Conservation (phyloP, 2,113 vertebrate species). For the Neofelis nebulosa region DNA sequence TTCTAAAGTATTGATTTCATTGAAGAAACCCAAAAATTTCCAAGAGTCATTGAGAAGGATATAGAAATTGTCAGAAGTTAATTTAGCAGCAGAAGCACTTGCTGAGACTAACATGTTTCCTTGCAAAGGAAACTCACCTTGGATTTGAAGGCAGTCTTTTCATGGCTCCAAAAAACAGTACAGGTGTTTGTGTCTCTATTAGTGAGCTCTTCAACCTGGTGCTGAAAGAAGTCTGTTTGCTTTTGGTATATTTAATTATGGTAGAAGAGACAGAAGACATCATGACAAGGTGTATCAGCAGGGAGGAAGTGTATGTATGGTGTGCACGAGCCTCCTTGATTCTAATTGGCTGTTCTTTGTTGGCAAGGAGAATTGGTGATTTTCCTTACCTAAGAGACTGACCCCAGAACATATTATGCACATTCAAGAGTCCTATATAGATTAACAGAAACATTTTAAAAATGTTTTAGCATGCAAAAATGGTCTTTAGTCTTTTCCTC, state of each 20-base stretch:
- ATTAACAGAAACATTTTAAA: neutral
- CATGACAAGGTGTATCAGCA: neutral
- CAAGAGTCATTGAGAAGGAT: conserved; percentile 58
- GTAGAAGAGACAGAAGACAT: neutral
- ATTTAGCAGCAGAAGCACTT: conserved; percentile 58
- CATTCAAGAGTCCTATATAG: neutral
- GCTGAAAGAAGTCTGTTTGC: conserved; percentile 20
- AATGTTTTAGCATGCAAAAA: neutral
- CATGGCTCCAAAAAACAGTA: neutral
- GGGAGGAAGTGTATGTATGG: neutral
- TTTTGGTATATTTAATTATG: neutral
- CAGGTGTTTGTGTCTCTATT: conserved; percentile 54
- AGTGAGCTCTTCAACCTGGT: conserved; percentile 61
- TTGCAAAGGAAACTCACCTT: conserved; percentile 73
- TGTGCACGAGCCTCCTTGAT: neutral
- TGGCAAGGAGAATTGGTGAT: neutral
- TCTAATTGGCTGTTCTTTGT: neutral
- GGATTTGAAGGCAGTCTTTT: conserved; percentile 58
- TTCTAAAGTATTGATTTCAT: conserved; percentile 59
- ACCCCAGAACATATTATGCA: neutral
- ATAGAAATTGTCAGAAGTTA: conserved; percentile 71
- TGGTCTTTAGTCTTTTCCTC: neutral
- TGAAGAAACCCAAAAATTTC: conserved; percentile 62
- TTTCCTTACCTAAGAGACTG: neutral
- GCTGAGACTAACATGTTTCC: conserved; percentile 50